A percentile compares a stretch with the other conserved stretches of the same genome.
phyloP scores from a whole-genome alignment of 2,888 invertebrate species.

The Plagiodera versicolora region DNA sequence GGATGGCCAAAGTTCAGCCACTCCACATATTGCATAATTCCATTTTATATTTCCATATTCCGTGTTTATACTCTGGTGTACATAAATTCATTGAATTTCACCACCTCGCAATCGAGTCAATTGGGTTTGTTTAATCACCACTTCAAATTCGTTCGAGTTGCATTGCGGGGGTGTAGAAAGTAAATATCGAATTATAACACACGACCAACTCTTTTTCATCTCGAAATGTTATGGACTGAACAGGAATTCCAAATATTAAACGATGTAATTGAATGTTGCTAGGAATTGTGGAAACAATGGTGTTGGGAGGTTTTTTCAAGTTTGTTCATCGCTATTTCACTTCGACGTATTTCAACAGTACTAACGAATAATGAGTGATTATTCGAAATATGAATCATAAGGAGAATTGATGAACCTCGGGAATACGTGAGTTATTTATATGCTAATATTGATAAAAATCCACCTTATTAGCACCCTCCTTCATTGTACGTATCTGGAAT shows the following conservation, averaged over 20 bases:
- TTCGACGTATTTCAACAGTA: too few relatives aligned
- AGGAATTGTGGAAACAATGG: too few relatives aligned
- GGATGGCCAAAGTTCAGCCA: background rate
- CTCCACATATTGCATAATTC: background rate
- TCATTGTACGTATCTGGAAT: too few relatives aligned
- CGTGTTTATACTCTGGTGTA: background rate
- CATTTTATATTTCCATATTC: background rate
- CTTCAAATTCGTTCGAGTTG: background rate
- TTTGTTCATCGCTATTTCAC: too few relatives aligned
- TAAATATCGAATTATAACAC: background rate
- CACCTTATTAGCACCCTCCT: too few relatives aligned
- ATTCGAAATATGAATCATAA: too few relatives aligned
- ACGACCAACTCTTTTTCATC: background rate
- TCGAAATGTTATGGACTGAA: background rate
- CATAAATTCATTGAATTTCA: background rate
- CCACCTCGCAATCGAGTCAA: background rate
- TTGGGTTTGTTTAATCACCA: background rate
- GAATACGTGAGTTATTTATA: too few relatives aligned
- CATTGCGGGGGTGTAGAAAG: background rate
- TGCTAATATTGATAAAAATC: too few relatives aligned
- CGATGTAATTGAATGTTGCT: too few relatives aligned
- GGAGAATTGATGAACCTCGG: too few relatives aligned
- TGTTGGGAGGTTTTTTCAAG: too few relatives aligned
- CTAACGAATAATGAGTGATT: too few relatives aligned
- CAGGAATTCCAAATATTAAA: background rate